Conservation (phyloP, 2,797 vertebrate genomes). For the Fundulus diaphanus region DNA sequence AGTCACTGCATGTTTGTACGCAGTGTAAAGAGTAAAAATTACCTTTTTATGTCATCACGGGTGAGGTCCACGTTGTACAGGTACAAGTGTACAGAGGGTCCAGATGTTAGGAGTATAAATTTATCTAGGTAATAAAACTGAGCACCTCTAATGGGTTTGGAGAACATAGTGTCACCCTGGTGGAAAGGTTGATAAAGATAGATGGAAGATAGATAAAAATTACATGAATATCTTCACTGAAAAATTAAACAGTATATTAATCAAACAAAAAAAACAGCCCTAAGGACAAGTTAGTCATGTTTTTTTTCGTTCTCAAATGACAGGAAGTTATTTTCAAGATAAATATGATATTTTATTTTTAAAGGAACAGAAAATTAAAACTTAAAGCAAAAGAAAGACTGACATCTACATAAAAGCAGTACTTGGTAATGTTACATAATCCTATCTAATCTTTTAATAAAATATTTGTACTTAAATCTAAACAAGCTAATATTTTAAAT, state of each 20-base stretch:
- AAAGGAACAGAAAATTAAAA: not conserved
- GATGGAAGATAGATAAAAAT: constrained; percentile 8
- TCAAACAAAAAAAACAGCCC: not conserved
- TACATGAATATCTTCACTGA: not conserved
- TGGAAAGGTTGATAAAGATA: constrained; percentile 30
- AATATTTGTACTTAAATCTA: not conserved
- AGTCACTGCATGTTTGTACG: not conserved
- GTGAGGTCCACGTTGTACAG: constrained; percentile 78
- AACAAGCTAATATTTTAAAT: not conserved
- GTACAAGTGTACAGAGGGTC: constrained; percentile 83
- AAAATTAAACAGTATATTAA: not conserved
- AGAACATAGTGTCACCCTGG: constrained; percentile 80
- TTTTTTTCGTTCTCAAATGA: not conserved
- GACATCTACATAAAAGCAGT: not conserved
- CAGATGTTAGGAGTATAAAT: constrained; percentile 87
- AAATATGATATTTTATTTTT: not conserved
- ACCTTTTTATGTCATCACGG: constrained; percentile 86
- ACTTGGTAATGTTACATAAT: not conserved
- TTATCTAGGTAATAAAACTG: constrained; percentile 92
- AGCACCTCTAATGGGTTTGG: constrained; percentile 76
- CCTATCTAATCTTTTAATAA: not conserved
- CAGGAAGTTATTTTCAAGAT: not conserved
- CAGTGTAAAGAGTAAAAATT: constrained; percentile 17
- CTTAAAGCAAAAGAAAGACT: not conserved
- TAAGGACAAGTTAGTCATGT: not conserved